Conservation (phyloP, 2,113 vertebrate species). For the Zosterops pallidus region DNA sequence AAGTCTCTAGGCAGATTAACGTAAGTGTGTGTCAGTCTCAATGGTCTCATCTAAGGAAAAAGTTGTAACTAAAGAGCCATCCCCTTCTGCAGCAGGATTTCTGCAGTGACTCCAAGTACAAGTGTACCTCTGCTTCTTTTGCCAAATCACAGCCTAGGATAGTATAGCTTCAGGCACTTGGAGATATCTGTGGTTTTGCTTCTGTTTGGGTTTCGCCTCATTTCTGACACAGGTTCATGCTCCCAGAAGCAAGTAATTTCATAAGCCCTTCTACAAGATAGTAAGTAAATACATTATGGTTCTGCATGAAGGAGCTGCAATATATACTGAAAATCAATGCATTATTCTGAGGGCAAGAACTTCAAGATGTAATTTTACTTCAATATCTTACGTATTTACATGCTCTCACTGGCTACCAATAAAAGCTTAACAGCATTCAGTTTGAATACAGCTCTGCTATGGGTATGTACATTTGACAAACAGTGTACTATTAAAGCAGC, state of each 20-base stretch:
- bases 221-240: background rate
- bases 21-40: background rate
- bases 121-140: background rate
- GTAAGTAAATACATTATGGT: background rate
- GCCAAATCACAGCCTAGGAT: background rate
- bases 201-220: background rate
- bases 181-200: background rate
- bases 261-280: background rate
- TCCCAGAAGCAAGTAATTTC: slow-evolving; percentile 17
- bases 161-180: background rate
- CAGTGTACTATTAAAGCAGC: background rate
- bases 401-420: background rate
- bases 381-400: background rate
- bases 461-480: background rate
- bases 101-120: background rate
- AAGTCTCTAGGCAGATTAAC: background rate
- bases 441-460: background rate
- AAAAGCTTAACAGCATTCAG: slow-evolving; percentile 10
- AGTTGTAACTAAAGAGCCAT: background rate
- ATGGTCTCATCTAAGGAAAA: background rate
- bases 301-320: slow-evolving; percentile 30
- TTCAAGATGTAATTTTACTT: slow-evolving; percentile 14
- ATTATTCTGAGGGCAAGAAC: slow-evolving; percentile 19
- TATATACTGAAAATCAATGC: slow-evolving; percentile 35
- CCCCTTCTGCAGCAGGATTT: background rate